Base-by-base conservation (phyloP, 2,888 invertebrate species). In the Chelonus formosanus region DNA sequence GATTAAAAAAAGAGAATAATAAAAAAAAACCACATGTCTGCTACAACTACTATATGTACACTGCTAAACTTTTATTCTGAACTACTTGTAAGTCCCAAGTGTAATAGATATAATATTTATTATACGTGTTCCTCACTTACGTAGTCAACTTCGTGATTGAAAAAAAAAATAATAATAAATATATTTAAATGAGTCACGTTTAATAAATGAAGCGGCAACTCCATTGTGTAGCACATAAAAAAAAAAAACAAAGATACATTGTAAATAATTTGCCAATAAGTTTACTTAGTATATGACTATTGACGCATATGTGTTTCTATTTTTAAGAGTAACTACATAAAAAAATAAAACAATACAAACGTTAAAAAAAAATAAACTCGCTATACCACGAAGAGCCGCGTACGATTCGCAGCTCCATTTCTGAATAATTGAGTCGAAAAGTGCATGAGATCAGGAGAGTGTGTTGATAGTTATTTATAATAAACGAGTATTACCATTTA, bases 381-480 rank as follows among this genome's bases (percentile, higher is more conserved):
- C 40, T 5, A 5, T 40, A 40, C 40, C 40, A 40, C 40, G 40
- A 40, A 40, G 40, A 40, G 40, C 40, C 40, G 20, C 20, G 20
- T 20, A 20, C 20, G 20, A 20, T 20, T 20, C 20, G 20, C 20
- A 20, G 20, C 20, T 40, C 6, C 6, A 6, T 40, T 40, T 47
- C 8, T n/a, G 45, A 40, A 70, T 68, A 72, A 70, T 70, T 67
- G 68, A 73, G 65, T 70, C 67, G 56, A 67, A 67, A 65, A 58
- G 77, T 79, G 77, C 75, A 77, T 75, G 76, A 67, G 73, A 73
- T 53, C 40, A 59, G 71, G 73, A 73, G 73, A 77, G 75, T 74
- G 75, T 77, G 77, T 79, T 75, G 75, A 79, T 78, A 78, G 77
- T 79, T 79, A 78, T 80, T 80, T 80, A 78, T 80, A 80, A 80